phyloP scores from a whole-genome alignment of 2,113 vertebrate genomes.

The Clarias magur region DNA sequence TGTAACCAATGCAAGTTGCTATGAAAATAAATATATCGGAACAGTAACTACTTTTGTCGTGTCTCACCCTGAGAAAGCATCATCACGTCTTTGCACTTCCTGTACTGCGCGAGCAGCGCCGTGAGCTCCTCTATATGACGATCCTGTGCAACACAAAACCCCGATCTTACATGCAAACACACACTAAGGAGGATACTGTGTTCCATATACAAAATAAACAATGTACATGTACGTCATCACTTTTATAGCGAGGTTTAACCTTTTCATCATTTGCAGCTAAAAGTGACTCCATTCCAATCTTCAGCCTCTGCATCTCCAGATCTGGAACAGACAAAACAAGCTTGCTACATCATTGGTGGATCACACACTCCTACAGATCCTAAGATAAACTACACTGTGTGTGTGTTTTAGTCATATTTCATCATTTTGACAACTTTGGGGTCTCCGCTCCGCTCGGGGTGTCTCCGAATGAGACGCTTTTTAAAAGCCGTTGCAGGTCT shows the following conservation, averaged over 20 bases:
- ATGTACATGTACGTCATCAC: neutral
- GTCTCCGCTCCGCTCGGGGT: too few relatives aligned
- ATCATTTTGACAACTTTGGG: neutral
- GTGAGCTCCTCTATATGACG: conserved; percentile 90
- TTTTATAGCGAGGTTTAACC: conserved; percentile 64
- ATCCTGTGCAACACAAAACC: conserved; percentile 72
- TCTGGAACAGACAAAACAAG: conserved; percentile 69
- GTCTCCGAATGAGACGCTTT: neutral
- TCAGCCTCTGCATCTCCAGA: conserved; percentile 90
- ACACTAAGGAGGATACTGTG: neutral
- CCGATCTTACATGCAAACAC: neutral
- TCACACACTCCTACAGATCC: neutral
- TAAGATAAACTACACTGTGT: neutral
- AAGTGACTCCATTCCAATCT: conserved; percentile 89
- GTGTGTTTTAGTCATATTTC: neutral
- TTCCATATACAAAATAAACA: too few relatives aligned
- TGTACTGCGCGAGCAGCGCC: conserved; percentile 80
- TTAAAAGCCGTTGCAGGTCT: neutral
- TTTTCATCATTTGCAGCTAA: conserved; percentile 91
- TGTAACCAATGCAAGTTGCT: too few relatives aligned
- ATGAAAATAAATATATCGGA: too few relatives aligned
- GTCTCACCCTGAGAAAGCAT: conserved; percentile 65
- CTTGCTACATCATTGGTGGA: neutral
- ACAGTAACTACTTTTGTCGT: neutral
- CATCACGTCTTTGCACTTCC: conserved; percentile 79